A percentile compares a stretch with the other conserved stretches of the same genome.
phyloP scores from a whole-genome alignment of 2,888 invertebrate genomes.

The Allacma fusca region DNA sequence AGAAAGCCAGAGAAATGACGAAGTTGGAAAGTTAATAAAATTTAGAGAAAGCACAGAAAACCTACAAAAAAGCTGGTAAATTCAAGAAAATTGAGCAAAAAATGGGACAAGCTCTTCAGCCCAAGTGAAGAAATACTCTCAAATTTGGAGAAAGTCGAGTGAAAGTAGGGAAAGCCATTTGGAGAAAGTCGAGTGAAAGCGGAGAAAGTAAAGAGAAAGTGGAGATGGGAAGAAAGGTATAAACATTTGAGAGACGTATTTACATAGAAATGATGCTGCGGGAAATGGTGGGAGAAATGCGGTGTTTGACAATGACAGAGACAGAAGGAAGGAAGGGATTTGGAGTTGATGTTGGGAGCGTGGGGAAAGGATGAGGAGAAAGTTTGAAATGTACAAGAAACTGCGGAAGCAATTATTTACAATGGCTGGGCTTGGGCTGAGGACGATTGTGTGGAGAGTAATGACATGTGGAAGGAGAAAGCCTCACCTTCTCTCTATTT shows the following conservation, averaged over 20 bases:
- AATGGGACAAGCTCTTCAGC: no score
- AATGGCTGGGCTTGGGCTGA: background rate
- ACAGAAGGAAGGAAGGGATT: slow-evolving; percentile 19
- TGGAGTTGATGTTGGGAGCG: background rate
- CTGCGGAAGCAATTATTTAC: slow-evolving; percentile 13
- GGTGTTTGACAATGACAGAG: slow-evolving; percentile 9
- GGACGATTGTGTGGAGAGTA: background rate
- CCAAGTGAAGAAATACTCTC: no score
- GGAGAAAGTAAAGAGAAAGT: background rate
- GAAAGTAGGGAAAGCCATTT: background rate
- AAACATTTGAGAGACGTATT: background rate
- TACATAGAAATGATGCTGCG: slow-evolving; percentile 20
- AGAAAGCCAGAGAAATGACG: no score
- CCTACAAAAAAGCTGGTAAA: no score
- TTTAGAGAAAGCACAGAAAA: no score
- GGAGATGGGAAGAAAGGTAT: background rate
- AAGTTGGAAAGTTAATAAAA: no score
- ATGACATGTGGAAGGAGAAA: slow-evolving; percentile 16
- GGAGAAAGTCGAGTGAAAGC: no score
- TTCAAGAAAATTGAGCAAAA: no score
- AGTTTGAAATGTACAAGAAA: slow-evolving; percentile 9
- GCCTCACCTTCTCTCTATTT: background rate
- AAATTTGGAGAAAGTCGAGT: background rate
- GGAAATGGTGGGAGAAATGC: slow-evolving; percentile 2
- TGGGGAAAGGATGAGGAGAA: background rate